phyloP scores from a whole-genome alignment of 2,888 invertebrate genomes.

The Leptinotarsa tumamoca region DNA sequence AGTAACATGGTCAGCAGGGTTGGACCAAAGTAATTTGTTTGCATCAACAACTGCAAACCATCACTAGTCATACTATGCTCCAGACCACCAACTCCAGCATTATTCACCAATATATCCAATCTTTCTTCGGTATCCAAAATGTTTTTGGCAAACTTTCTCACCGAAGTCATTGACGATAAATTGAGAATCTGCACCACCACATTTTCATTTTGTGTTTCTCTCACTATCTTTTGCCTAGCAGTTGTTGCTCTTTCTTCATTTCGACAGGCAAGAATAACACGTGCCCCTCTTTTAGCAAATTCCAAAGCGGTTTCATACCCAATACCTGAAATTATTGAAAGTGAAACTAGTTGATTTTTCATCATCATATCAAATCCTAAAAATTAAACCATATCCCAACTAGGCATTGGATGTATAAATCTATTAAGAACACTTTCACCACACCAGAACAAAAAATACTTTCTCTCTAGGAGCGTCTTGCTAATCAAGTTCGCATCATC shows the following conservation, averaged over 20 bases:
- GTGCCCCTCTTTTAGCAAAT: constrained; percentile 68
- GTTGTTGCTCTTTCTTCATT: constrained; percentile 55
- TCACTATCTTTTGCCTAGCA: constrained; percentile 56
- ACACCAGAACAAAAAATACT: no score
- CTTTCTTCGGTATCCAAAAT: constrained; percentile 69
- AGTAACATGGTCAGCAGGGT: constrained; percentile 77
- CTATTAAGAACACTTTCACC: no score
- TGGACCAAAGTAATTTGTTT: constrained; percentile 79
- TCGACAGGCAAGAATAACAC: constrained; percentile 70
- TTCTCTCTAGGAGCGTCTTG: no score
- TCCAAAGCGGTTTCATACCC: constrained; percentile 65
- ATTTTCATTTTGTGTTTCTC: constrained; percentile 59
- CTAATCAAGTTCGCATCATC: no score
- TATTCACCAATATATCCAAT: constrained; percentile 75
- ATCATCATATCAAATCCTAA: no score
- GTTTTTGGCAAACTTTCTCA: constrained; percentile 73
- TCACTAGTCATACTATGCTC: constrained; percentile 69
- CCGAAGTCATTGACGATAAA: constrained; percentile 69
- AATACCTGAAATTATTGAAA: constrained; percentile 59
- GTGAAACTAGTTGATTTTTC: neutral
- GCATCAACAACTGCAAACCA: constrained; percentile 74
- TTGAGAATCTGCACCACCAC: constrained; percentile 67
- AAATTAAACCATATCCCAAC: no score
- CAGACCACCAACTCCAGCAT: constrained; percentile 71
- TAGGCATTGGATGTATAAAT: no score